Percentiles rank a stretch among this genome's conserved stretches.
These are phyloP conservation scores for Enteromius treurensis DNA, from an alignment of 2,797 vertebrate species.

Conservation along the genomic window DNA sequence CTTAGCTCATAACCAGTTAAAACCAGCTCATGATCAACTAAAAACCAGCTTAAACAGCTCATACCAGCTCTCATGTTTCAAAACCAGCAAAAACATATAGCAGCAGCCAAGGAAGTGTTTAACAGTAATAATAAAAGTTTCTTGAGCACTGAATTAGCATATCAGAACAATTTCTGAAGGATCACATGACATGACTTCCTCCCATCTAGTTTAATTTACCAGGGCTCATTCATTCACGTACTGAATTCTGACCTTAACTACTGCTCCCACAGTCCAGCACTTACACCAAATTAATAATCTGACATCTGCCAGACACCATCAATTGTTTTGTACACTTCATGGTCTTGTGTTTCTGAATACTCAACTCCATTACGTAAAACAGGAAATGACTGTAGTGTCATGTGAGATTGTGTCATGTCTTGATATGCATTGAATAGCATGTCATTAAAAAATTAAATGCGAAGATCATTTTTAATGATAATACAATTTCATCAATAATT, in stretches of 20 bases:
- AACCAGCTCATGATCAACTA: background rate
- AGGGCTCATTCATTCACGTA: background rate
- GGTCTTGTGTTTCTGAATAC: constrained; percentile 3
- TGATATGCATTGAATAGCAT: background rate
- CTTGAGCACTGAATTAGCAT: background rate
- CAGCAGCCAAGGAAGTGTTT: background rate
- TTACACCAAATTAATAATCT: constrained; percentile 2
- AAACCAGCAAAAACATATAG: background rate
- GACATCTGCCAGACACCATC: background rate
- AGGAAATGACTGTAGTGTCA: constrained; percentile 15
- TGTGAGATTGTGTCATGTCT: background rate
- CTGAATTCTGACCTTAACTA: background rate
- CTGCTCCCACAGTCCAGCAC: background rate
- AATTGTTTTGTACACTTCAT: background rate
- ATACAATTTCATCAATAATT: background rate
- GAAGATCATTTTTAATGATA: background rate
- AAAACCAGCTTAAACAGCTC: background rate
- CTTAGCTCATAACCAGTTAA: background rate
- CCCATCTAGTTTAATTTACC: background rate
- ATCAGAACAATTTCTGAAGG: background rate
- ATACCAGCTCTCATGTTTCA: background rate
- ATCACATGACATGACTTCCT: background rate
- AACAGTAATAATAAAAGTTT: background rate
- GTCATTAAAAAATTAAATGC: no score
- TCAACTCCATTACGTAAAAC: background rate